phyloP scores from a whole-genome alignment of 2,113 vertebrate genomes.

The Larimichthys crocea region DNA sequence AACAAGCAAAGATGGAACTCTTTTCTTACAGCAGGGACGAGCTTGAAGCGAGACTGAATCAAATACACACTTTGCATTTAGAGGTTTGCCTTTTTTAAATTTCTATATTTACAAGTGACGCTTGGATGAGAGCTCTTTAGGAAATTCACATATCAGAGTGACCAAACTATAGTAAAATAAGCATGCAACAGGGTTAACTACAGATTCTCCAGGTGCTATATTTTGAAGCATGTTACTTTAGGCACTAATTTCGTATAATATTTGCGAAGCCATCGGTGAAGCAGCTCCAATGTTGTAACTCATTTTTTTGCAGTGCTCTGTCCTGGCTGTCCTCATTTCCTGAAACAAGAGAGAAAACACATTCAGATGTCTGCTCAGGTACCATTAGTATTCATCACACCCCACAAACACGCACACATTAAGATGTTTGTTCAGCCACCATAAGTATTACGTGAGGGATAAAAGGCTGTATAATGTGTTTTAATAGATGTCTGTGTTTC shows the following conservation, averaged over 20 bases:
- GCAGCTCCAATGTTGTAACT: too few relatives aligned
- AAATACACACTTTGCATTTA: neutral
- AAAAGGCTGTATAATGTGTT: too few relatives aligned
- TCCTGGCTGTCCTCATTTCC: constrained; percentile 50
- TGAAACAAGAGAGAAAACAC: constrained; percentile 45
- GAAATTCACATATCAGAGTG: neutral
- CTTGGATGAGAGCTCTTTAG: neutral
- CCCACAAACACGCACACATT: too few relatives aligned
- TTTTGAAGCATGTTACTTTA: neutral
- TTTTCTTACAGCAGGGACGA: neutral
- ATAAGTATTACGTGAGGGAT: too few relatives aligned
- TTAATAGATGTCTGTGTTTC: too few relatives aligned
- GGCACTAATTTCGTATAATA: neutral
- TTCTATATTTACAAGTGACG: neutral
- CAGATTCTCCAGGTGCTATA: neutral
- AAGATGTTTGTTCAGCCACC: too few relatives aligned
- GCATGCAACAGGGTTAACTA: neutral
- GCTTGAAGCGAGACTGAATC: neutral
- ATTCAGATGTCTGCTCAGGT: neutral
- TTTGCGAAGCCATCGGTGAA: neutral
- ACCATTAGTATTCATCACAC: too few relatives aligned
- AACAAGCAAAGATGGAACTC: neutral
- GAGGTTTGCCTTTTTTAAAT: too few relatives aligned
- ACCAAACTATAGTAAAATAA: neutral
- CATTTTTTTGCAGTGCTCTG: too few relatives aligned